Evolutionary conservation across 2,888 invertebrate genomes (phyloP), one percentile per base, ranked within the genome.

Genomic region (Drosophila robusta): DNA sequence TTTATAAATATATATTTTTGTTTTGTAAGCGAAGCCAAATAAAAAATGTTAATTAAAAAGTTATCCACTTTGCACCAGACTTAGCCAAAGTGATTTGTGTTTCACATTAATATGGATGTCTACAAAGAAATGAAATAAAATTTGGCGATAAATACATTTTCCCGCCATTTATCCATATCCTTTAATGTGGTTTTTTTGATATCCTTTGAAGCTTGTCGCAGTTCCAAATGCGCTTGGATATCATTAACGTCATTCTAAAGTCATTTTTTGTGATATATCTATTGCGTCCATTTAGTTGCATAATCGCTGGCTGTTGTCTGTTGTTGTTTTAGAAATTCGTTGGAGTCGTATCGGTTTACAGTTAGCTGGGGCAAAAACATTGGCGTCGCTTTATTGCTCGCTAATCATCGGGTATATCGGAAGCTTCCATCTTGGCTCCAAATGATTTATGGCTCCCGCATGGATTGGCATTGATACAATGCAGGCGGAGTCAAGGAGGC

Each of bases 401-500:
- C 86, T 80, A 81, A 81, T 81, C 81, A 71, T 82, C 65, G 70
- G 54, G 42, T 61, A 44, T 64, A 77, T 75, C 78, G 73, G 54
- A 64, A 52, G 73, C 60, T 70, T 74, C 49, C 70, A 75, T 80
- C 80, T 75, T 78, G 69, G 49, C 66, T 46, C 55, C 69, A 70
- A 83, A 87, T 83, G 82, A 87, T 83, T 83, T 87, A 83, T 87
- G 81, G 65, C 54, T 46, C 73, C 75, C 71, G 66, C 72, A 71
- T 69, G 76, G 75, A 81, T 81, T 81, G 87, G 75, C 84, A 77
- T 75, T 86, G 87, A 75, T 86, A 80, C 65, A 72, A 75, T 77
- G 63, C 67, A 64, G 63, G 42, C 47, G 22, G 26, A 29, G 24
- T 26, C 4, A 14, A 16, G 12, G 54, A 51, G 44, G 14, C 26